These are phyloP conservation scores for Stegana nigrithorax DNA, from an alignment of 2,888 invertebrate genomes.

Conservation along the genomic window DNA sequence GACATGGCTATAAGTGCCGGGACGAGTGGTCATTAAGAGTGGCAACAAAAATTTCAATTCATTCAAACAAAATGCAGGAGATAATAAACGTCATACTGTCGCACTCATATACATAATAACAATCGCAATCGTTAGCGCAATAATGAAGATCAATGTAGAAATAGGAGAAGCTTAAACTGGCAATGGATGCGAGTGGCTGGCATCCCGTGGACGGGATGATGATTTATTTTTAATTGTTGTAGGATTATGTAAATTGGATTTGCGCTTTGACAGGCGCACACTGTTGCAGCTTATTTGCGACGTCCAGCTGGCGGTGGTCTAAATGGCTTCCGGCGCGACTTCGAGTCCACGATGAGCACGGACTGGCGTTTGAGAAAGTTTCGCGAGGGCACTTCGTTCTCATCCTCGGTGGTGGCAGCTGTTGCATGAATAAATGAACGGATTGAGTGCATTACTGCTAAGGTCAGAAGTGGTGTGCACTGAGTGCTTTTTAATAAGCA, in stretches of 20 bases:
- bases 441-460: neutral
- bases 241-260: neutral
- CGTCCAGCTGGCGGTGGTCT: slow-evolving; percentile 65
- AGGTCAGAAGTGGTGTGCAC: neutral
- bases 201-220: too few species aligned
- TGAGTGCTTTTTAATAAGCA: slow-evolving; percentile 13
- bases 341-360: slow-evolving; percentile 84
- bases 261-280: neutral
- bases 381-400: slow-evolving; percentile 85
- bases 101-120: too few species aligned
- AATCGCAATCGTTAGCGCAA: too few species aligned
- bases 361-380: slow-evolving; percentile 84
- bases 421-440: slow-evolving; percentile 7
- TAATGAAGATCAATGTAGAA: too few species aligned
- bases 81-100: too few species aligned
- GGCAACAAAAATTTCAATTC: slow-evolving; percentile 34
- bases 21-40: slow-evolving; percentile 30
- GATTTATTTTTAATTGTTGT: slow-evolving; percentile 10
- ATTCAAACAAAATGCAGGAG: slow-evolving; percentile 22
- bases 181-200: too few species aligned
- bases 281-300: slow-evolving; percentile 39
- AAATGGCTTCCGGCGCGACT: slow-evolving; percentile 81
- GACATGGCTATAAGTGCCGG: neutral
- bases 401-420: slow-evolving; percentile 78
- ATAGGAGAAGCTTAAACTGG: too few species aligned